Conservation (phyloP, 1,140 invertebrate species). For the Phymastichus coffea region DNA sequence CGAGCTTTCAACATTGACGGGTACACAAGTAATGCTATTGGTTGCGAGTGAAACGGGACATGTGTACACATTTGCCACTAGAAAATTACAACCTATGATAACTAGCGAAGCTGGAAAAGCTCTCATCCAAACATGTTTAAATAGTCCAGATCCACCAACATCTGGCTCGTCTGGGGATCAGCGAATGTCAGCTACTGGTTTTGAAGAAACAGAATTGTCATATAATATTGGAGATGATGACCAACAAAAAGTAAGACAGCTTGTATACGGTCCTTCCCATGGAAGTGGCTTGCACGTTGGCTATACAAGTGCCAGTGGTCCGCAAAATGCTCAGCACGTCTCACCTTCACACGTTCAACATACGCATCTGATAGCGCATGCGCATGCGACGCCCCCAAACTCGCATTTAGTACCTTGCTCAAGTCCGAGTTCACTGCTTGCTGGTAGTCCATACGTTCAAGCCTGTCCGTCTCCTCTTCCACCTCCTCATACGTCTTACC, state of each 20-base stretch:
- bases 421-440: slow-evolving; percentile 57
- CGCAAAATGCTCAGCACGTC: slow-evolving; percentile 63
- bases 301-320: slow-evolving; percentile 51
- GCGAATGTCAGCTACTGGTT: slow-evolving; percentile 96
- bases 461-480: slow-evolving; percentile 64
- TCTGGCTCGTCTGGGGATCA: slow-evolving; percentile 77
- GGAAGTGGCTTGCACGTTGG: slow-evolving; percentile 60
- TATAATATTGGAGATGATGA: slow-evolving; percentile 94
- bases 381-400: slow-evolving; percentile 61
- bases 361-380: slow-evolving; percentile 60
- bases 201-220: slow-evolving; percentile 96
- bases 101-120: slow-evolving; percentile 98
- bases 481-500: slow-evolving; percentile 58
- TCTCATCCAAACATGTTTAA: slow-evolving; percentile 97
- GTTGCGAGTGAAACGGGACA: slow-evolving; percentile 96
- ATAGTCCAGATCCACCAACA: slow-evolving; percentile 90
- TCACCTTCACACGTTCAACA: slow-evolving; percentile 63
- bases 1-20: slow-evolving; percentile 97
- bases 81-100: slow-evolving; percentile 99
- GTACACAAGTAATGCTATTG: slow-evolving; percentile 97
- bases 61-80: slow-evolving; percentile 99
- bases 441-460: slow-evolving; percentile 58
- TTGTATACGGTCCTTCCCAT: slow-evolving; percentile 79
- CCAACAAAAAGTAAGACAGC: slow-evolving; percentile 94
- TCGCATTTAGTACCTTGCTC: slow-evolving; percentile 65